phyloP scores from a whole-genome alignment of 2,888 invertebrate genomes.

The Cheilosia soror region DNA sequence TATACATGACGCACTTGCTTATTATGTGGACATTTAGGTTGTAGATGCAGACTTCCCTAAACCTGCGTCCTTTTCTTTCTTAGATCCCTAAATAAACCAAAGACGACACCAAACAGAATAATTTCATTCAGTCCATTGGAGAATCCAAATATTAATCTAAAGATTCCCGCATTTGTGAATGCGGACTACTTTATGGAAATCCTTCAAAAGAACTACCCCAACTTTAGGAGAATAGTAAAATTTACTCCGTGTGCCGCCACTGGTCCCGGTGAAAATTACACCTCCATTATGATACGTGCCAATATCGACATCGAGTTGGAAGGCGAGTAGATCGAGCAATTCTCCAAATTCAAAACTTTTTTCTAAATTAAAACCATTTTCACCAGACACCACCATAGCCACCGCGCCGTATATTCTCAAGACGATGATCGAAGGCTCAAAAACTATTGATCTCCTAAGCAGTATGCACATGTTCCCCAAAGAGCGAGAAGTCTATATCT shows the following conservation, averaged over 20 bases:
- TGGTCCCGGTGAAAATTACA: slow-evolving; percentile 81
- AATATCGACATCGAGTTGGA: slow-evolving; percentile 78
- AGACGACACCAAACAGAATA: too few relatives aligned
- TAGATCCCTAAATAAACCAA: too few relatives aligned
- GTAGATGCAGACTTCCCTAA: too few relatives aligned
- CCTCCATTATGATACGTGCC: slow-evolving; percentile 80
- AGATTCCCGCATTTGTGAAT: slow-evolving; percentile 79
- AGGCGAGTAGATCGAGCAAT: slow-evolving; percentile 75
- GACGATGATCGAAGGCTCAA: slow-evolving; percentile 75
- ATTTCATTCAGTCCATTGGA: not conserved
- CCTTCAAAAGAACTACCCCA: slow-evolving; percentile 76
- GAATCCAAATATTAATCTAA: slow-evolving; percentile 78
- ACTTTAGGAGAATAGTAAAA: slow-evolving; percentile 76
- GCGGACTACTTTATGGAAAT: slow-evolving; percentile 78
- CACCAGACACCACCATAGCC: slow-evolving; percentile 76
- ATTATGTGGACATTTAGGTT: too few relatives aligned
- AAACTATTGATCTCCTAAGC: not conserved
- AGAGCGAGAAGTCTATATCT: slow-evolving; percentile 80
- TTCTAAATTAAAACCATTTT: not conserved
- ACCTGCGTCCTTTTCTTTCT: too few relatives aligned
- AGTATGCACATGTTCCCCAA: slow-evolving; percentile 78
- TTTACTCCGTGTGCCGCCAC: slow-evolving; percentile 79
- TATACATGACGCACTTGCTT: too few relatives aligned
- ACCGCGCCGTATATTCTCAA: slow-evolving; percentile 79
- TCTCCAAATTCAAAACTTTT: not conserved